A percentile compares a stretch with the other conserved stretches of the same genome.
These are phyloP conservation scores for Lamellibrachia luymesi DNA, from an alignment of 1,140 invertebrate species.

Conservation along the genomic window DNA sequence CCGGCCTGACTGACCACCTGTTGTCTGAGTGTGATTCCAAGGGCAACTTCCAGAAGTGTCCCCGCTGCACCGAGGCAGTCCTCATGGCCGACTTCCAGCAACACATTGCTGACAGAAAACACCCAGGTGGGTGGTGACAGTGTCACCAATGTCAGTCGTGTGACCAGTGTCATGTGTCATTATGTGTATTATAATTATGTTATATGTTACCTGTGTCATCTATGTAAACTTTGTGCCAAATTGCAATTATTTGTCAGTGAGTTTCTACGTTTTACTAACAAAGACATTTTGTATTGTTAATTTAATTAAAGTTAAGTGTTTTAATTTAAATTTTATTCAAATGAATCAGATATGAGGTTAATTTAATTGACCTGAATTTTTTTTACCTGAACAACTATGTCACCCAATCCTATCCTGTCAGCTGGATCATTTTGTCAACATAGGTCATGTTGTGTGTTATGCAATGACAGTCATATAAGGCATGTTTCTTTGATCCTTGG, in stretches of 20 bases:
- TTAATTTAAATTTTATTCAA: too few relatives aligned
- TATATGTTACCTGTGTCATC: background rate
- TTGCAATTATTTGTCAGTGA: too few relatives aligned
- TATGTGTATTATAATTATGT: background rate
- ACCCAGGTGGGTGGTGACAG: constrained; percentile 59
- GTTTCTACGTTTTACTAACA: too few relatives aligned
- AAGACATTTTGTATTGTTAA: too few relatives aligned
- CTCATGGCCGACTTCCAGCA: constrained; percentile 63
- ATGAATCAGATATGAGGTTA: too few relatives aligned
- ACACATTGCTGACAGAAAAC: constrained; percentile 64
- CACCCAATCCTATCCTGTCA: too few relatives aligned
- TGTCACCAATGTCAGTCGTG: background rate
- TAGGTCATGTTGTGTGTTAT: background rate
- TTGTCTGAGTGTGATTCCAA: constrained; percentile 72
- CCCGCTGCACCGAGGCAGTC: constrained; percentile 69
- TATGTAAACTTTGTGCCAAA: too few relatives aligned
- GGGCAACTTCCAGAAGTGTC: constrained; percentile 67
- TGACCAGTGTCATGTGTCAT: background rate
- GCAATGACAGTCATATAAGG: background rate
- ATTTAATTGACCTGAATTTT: too few relatives aligned
- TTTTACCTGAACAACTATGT: too few relatives aligned
- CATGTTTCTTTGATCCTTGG: constrained; percentile 24
- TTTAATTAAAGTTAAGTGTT: too few relatives aligned
- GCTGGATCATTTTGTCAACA: too few relatives aligned
- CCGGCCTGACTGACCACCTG: constrained; percentile 76